These are phyloP conservation scores for Latrodectus geometricus DNA, from an alignment of 1,140 invertebrate genomes.

Conservation along the genomic window DNA sequence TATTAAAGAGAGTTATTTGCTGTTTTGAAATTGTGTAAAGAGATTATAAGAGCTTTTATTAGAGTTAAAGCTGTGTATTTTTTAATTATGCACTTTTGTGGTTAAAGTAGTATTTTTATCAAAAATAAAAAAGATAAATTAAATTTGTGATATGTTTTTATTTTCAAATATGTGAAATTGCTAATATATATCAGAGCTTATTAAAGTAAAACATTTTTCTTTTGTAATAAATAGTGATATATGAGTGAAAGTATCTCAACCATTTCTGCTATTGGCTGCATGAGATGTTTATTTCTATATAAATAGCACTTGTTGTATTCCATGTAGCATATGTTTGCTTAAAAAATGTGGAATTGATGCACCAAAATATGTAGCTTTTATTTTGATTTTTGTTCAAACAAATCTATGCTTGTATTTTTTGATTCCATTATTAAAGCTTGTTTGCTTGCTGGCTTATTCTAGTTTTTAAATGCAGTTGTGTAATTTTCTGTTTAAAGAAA, in stretches of 20 bases:
- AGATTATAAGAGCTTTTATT: constrained; percentile 28
- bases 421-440: constrained; percentile 1
- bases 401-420: constrained; percentile 12
- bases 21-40: constrained; percentile 6
- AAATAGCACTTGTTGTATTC: constrained; percentile 4
- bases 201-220: constrained; percentile 15
- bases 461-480: too few species aligned
- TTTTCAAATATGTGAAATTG: background rate
- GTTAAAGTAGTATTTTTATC: constrained; percentile 13
- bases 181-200: constrained; percentile 34
- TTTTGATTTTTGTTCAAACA: constrained; percentile 6
- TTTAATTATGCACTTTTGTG: constrained; percentile 6
- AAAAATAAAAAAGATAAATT: constrained; percentile 4
- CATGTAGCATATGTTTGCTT: constrained; percentile 14
- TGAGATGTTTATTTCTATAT: background rate
- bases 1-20: constrained; percentile 12
- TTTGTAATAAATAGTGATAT: background rate
- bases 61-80: background rate
- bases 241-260: background rate
- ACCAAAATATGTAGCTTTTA: background rate
- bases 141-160: background rate
- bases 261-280: background rate
- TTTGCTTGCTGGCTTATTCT: background rate
- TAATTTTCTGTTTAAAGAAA: too few species aligned
- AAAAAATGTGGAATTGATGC: background rate